Percentiles rank a stretch among this genome's conserved stretches.
phyloP scores from a whole-genome alignment of 2,797 vertebrate genomes.

The Pogonophryne albipinna region DNA sequence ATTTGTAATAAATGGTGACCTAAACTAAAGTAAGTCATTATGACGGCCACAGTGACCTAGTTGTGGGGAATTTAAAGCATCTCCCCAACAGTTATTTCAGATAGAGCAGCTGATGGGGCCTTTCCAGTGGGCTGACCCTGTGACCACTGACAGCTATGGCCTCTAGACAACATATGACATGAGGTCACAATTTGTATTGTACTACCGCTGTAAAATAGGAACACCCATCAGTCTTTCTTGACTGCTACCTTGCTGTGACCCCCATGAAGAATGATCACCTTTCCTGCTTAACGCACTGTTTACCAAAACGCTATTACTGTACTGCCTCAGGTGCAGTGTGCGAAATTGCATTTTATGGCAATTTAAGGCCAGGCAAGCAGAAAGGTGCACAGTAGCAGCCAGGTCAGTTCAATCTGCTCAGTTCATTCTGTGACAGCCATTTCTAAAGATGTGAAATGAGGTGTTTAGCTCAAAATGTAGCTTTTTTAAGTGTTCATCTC shows the following conservation, averaged over 20 bases:
- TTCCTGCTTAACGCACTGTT: slow-evolving; percentile 53
- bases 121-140: slow-evolving; percentile 46
- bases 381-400: slow-evolving; percentile 54
- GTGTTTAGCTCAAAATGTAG: slow-evolving; percentile 10
- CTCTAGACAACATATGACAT: slow-evolving; percentile 49
- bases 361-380: slow-evolving; percentile 52
- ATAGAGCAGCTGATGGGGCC: slow-evolving; percentile 43
- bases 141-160: slow-evolving; percentile 39
- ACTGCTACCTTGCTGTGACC: slow-evolving; percentile 34
- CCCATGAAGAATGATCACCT: slow-evolving; percentile 45
- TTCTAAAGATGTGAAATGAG: slow-evolving; percentile 29
- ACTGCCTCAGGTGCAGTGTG: slow-evolving; percentile 48
- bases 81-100: slow-evolving; percentile 58
- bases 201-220: slow-evolving; percentile 41
- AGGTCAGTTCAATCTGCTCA: slow-evolving; percentile 38
- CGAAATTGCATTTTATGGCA: slow-evolving; percentile 67
- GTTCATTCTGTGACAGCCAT: slow-evolving; percentile 48
- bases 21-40: slow-evolving; percentile 3
- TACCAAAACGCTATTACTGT: slow-evolving; percentile 36
- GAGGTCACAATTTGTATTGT: slow-evolving; percentile 43
- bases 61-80: slow-evolving; percentile 61
- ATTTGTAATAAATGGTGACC: not conserved
- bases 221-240: slow-evolving; percentile 44
- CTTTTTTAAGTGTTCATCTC: slow-evolving; percentile 9
- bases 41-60: slow-evolving; percentile 24